Evolutionary conservation across 2,113 vertebrate genomes (phyloP).

Genomic region (Brachypteracias leptosomus): DNA sequence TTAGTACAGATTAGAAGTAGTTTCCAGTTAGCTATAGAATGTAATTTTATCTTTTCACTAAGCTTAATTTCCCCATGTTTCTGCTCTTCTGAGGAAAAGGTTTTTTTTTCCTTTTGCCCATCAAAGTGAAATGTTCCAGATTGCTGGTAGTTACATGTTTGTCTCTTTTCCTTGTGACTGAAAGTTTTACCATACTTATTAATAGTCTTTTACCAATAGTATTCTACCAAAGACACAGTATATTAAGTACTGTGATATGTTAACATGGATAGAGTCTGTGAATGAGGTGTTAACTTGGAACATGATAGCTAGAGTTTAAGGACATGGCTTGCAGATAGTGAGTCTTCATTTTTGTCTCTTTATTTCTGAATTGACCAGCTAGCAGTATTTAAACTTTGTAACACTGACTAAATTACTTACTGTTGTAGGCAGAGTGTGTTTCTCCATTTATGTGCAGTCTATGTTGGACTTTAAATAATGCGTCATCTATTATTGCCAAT

Average conservation of each 20-base stretch:
- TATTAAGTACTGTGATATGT: not conserved
- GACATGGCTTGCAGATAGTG: not conserved
- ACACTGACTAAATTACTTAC: not conserved
- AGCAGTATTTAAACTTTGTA: not conserved
- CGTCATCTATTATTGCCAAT: not conserved
- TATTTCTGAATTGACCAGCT: not conserved
- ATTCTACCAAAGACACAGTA: not conserved
- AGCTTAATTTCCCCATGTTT: not conserved
- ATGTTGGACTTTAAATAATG: not conserved
- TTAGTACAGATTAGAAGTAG: not conserved
- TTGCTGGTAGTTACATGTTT: not conserved
- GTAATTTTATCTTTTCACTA: not conserved
- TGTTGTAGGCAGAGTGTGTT: not conserved
- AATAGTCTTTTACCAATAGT: not conserved
- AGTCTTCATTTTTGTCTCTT: not conserved
- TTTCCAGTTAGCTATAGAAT: not conserved
- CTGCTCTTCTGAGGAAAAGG: not conserved
- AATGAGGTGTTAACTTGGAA: not conserved
- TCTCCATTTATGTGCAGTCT: not conserved
- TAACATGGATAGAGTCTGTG: not conserved
- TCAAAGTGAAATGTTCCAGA: not conserved
- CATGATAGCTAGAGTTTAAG: not conserved
- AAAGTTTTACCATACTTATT: not conserved
- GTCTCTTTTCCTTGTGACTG: accelerated
- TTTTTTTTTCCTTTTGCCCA: not conserved